Conservation (phyloP, 2,888 invertebrate species). For the Prenolepis imparis region DNA sequence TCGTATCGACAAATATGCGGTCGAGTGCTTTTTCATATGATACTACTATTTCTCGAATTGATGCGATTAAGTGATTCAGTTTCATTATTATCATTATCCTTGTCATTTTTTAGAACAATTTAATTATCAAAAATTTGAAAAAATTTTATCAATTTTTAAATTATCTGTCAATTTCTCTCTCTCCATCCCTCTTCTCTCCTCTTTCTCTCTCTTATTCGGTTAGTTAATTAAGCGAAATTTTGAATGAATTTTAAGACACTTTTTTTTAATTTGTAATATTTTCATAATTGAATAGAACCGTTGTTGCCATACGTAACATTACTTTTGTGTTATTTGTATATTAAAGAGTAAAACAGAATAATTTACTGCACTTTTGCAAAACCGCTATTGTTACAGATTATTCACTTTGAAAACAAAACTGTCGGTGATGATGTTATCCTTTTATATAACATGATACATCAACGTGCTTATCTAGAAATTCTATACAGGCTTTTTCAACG, state of each 20-base stretch:
- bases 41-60: background rate
- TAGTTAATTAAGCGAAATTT: background rate
- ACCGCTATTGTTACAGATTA: background rate
- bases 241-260: background rate
- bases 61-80: slow-evolving; percentile 7
- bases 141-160: background rate
- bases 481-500: slow-evolving; percentile 3
- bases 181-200: background rate
- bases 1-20: background rate
- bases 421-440: background rate
- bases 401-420: slow-evolving; percentile 9
- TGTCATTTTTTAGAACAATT: background rate
- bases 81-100: background rate
- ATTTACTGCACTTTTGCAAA: slow-evolving; percentile 13
- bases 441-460: slow-evolving; percentile 5
- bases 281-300: background rate
- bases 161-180: background rate
- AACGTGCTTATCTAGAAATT: slow-evolving; percentile 13
- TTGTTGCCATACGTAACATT: background rate
- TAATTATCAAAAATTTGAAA: background rate
- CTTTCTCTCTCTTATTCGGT: background rate
- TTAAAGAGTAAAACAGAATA: slow-evolving; percentile 19
- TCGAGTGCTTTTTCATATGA: background rate
- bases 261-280: background rate
- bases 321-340: background rate